A percentile compares a stretch with the other conserved stretches of the same genome.
Evolutionary conservation across 1,140 invertebrate genomes (phyloP).

Genomic region (Alviniconcha marisindica): DNA sequence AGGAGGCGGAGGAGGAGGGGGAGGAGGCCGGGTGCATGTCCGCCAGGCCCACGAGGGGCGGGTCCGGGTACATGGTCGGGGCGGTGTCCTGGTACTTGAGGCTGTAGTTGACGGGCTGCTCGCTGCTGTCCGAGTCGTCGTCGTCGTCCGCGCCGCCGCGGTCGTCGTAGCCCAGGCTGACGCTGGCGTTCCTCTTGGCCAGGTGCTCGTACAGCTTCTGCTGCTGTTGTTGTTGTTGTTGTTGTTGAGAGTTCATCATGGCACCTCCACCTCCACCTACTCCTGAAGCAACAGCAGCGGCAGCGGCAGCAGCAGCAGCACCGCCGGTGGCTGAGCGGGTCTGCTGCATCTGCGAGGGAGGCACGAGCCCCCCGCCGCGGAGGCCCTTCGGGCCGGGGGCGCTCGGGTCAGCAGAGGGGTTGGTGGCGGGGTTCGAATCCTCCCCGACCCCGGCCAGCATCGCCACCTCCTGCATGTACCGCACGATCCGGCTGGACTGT

Average conservation of each 20-base stretch:
- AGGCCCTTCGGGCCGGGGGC: too few relatives aligned
- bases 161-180: neutral
- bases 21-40: neutral
- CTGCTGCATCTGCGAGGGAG: too few relatives aligned
- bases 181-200: constrained; percentile 27
- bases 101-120: constrained; percentile 71
- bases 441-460: constrained; percentile 63
- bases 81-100: constrained; percentile 61
- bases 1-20: constrained; percentile 17
- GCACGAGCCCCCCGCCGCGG: too few relatives aligned
- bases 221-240: too few relatives aligned
- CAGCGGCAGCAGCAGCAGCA: neutral
- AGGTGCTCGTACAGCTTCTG: constrained; percentile 25
- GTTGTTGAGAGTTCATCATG: too few relatives aligned
- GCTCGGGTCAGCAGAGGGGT: too few relatives aligned
- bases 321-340: too few relatives aligned
- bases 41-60: too few relatives aligned
- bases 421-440: constrained; percentile 32
- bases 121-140: constrained; percentile 52
- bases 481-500: constrained; percentile 67
- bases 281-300: neutral
- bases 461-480: constrained; percentile 75
- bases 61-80: neutral
- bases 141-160: neutral
- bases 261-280: constrained; percentile 1